Conservation (phyloP, 2,113 vertebrate species). For the Scomber scombrus region DNA sequence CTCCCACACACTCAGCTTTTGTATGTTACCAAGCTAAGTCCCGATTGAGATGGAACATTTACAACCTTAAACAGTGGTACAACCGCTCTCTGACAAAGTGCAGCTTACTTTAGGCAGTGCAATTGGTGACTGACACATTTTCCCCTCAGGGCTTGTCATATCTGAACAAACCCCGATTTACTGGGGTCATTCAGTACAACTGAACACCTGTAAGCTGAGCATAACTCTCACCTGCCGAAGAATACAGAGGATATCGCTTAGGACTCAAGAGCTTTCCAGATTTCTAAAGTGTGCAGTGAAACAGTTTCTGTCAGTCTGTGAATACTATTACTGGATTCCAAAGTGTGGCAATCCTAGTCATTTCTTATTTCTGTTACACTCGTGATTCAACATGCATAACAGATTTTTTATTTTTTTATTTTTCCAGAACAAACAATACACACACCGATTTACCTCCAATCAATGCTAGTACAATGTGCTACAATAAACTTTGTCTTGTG, state of each 20-base stretch:
- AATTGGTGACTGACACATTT: constrained; percentile 12
- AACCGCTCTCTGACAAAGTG: neutral
- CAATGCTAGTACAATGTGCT: too few species aligned
- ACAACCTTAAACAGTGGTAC: neutral
- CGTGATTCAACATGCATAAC: neutral
- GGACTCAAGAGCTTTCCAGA: too few species aligned
- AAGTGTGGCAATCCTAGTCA: neutral
- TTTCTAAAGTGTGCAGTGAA: too few species aligned
- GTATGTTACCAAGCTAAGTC: neutral
- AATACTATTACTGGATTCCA: too few species aligned
- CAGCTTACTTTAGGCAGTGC: constrained; percentile 2
- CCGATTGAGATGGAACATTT: neutral
- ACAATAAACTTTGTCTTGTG: too few species aligned
- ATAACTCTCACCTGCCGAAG: neutral
- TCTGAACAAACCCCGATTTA: neutral
- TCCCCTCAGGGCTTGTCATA: neutral
- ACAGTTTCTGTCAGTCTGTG: neutral
- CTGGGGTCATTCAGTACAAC: neutral
- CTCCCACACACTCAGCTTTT: neutral
- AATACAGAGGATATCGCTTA: too few species aligned
- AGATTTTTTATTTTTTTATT: too few species aligned
- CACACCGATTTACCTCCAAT: neutral
- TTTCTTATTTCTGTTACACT: neutral
- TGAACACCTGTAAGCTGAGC: neutral
- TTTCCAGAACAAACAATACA: neutral